Conservation (phyloP, 1,140 invertebrate species). For the Calliopsis andreniformis region DNA sequence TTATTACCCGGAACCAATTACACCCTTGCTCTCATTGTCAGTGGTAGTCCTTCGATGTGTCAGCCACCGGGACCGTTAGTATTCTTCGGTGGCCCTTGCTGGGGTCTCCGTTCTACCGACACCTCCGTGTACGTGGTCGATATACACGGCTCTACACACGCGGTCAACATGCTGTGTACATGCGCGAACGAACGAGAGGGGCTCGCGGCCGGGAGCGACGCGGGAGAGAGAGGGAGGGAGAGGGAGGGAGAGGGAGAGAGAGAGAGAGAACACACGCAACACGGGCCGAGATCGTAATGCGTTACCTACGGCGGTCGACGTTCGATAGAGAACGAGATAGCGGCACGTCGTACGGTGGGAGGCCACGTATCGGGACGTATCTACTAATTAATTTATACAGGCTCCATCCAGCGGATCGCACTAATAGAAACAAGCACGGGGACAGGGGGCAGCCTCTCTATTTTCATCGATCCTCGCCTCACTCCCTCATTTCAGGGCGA, state of each 20-base stretch:
- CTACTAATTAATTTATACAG: constrained; percentile 72
- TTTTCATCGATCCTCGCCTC: background rate
- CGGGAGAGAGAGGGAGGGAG: background rate
- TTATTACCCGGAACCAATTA: constrained; percentile 53
- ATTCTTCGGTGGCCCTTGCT: constrained; percentile 37
- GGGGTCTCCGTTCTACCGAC: constrained; percentile 53
- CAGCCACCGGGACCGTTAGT: constrained; percentile 58
- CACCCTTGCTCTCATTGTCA: constrained; percentile 48
- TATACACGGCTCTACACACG: constrained; percentile 43
- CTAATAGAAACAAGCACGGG: constrained; percentile 59
- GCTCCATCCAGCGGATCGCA: constrained; percentile 57
- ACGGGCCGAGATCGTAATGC: constrained; percentile 58
- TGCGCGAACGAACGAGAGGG: constrained; percentile 47
- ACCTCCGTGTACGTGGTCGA: constrained; percentile 55
- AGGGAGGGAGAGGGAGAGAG: constrained; percentile 8
- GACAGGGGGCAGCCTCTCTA: constrained; percentile 3
- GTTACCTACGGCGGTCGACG: constrained; percentile 63
- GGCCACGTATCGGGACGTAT: constrained; percentile 67
- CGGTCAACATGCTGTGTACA: constrained; percentile 44
- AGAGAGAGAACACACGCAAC: constrained; percentile 36
- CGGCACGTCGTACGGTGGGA: constrained; percentile 67
- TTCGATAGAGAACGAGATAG: constrained; percentile 68
- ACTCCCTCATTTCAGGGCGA: too few species aligned
- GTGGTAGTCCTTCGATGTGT: constrained; percentile 15
- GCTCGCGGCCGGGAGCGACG: background rate